Conservation (phyloP, 2,797 vertebrate genomes). For the Vireo griseus region DNA sequence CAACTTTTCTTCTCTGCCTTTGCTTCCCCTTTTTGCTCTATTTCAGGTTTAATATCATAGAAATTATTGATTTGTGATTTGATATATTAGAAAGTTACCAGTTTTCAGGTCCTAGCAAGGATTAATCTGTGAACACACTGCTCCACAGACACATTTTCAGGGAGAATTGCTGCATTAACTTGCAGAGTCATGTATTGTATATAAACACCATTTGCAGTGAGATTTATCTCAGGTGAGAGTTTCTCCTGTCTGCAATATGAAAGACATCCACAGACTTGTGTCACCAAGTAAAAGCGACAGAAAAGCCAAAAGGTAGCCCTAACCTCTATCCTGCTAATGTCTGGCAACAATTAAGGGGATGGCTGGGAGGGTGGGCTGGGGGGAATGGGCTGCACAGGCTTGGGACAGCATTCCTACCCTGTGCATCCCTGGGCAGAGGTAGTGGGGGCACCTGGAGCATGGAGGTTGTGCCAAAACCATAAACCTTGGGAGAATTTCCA, state of each 20-base stretch:
- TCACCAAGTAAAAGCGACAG: neutral
- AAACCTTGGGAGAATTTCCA: neutral
- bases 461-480: neutral
- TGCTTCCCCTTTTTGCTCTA: neutral
- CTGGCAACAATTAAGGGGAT: neutral
- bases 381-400: neutral
- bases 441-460: fast-evolving
- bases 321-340: fast-evolving
- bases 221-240: neutral
- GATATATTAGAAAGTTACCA: neutral
- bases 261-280: neutral
- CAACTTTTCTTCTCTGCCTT: neutral
- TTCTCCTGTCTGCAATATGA: neutral
- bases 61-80: neutral
- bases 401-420: neutral
- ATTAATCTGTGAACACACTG: neutral
- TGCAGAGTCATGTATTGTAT: fast-evolving
- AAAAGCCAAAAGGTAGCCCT: neutral
- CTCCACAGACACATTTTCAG: neutral
- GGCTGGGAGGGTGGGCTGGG: neutral
- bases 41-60: neutral
- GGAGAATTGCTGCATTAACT: neutral
- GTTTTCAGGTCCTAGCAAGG: neutral
- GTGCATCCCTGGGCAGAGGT: neutral
- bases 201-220: neutral